Percentiles rank a stretch among this genome's conserved stretches.
Conservation (phyloP, 2,888 invertebrate species). For the Lasioglossum vierecki region DNA sequence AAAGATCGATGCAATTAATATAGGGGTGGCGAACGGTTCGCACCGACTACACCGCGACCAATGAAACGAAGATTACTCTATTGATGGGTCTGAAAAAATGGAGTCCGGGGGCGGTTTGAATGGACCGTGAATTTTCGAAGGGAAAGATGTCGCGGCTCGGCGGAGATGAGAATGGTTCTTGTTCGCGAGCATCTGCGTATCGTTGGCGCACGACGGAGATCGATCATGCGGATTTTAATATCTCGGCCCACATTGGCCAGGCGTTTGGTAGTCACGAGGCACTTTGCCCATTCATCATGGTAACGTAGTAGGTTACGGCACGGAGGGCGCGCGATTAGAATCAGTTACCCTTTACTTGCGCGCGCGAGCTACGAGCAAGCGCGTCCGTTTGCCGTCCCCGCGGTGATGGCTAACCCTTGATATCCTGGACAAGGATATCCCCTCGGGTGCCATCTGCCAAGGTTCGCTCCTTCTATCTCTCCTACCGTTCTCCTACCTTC, state of each 20-base stretch:
- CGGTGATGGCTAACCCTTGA: conserved; percentile 79
- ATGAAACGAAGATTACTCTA: background rate
- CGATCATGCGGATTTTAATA: conserved; percentile 82
- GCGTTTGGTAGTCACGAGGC: conserved; percentile 80
- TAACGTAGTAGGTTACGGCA: conserved; percentile 72
- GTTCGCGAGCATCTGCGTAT: conserved; percentile 51
- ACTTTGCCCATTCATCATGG: conserved; percentile 82
- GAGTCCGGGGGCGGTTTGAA: background rate
- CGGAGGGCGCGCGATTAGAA: conserved; percentile 83
- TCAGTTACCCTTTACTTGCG: conserved; percentile 83
- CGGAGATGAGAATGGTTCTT: background rate
- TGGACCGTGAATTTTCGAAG: background rate
- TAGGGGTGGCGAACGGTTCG: background rate
- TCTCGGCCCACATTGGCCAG: conserved; percentile 70
- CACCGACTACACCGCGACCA: background rate
- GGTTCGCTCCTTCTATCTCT: conserved; percentile 73
- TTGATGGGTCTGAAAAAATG: background rate
- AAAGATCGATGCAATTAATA: background rate
- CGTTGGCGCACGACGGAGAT: conserved; percentile 70
- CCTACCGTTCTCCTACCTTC: conserved; percentile 51
- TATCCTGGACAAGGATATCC: conserved; percentile 81
- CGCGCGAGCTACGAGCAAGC: conserved; percentile 35
- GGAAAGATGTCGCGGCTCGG: conserved; percentile 3
- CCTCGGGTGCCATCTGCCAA: conserved; percentile 83
- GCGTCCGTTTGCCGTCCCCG: conserved; percentile 66